Evolutionary conservation across 2,797 vertebrate genomes (phyloP), one percentile per base, ranked within the genome.

Genomic region (Carapus acus): DNA sequence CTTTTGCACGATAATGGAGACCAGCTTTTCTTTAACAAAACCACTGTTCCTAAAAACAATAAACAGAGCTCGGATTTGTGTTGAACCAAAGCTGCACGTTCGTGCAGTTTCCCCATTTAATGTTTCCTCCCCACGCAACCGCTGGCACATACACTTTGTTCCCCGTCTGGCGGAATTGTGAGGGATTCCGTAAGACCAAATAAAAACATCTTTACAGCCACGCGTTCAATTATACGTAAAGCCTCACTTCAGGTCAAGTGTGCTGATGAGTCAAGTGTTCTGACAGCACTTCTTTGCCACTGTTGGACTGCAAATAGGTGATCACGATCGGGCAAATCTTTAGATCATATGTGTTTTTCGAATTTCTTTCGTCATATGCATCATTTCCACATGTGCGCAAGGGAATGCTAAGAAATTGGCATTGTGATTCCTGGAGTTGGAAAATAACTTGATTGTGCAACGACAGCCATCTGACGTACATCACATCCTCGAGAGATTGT

Each of bases 21-120:
- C 48, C 36, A 1, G 22, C 6, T 8, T 2, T 23, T 43, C 37
- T 54, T 21, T 23, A 22, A 59, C 49, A 47, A 50, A 58, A 23
- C 58, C 55, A 41, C 49, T 43, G 56, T 17, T 4, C 38, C 49
- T 70, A 49, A 16, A 29, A 69, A 76, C 61, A 76, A 72, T 43
- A 69, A 69, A 70, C 66, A 46, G 52, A 63, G 53, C 48, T 43
- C 8, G 34, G 38, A 60, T 68, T 42, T 49, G 43, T 58, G 55
- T 49, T 50, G 41, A 71, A 45, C 46, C 64, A 51, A 62, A 44
- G 33, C 18, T 8, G n/a, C 9, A 50, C 7, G 16, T 45, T 57
- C 0, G 12, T 43, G 65, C 46, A 37, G 20, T 17, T 41, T 8
- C 49, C 55, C 63, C 46, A 54, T 64, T 64, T n/a, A 66, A 61